These are phyloP conservation scores for Chorisops tibialis DNA, from an alignment of 2,888 invertebrate species.

Conservation along the genomic window DNA sequence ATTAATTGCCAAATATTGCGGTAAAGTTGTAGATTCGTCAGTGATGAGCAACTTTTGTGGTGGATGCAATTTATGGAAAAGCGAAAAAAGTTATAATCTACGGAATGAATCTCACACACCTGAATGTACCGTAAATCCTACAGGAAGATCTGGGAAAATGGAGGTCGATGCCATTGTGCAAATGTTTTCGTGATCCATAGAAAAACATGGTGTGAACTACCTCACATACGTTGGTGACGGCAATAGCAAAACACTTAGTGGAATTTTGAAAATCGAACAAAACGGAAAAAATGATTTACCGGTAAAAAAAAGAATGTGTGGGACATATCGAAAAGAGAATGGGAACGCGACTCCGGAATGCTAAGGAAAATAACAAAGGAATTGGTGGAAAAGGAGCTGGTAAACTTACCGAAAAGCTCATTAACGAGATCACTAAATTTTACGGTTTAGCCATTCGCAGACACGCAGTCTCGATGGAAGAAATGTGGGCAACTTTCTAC, in stretches of 20 bases:
- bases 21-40: not conserved
- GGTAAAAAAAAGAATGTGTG: not conserved
- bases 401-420: constrained; percentile 33
- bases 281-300: not conserved
- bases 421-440: constrained; percentile 37
- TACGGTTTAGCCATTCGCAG: too few species aligned
- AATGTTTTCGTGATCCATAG: constrained; percentile 28
- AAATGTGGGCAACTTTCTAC: constrained; percentile 31
- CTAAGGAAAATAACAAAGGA: not conserved
- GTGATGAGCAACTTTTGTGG: constrained; percentile 5
- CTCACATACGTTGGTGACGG: too few species aligned
- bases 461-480: constrained; percentile 32
- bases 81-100: not conserved
- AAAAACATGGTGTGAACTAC: too few species aligned
- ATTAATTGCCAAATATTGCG: not conserved
- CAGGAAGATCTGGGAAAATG: constrained; percentile 35
- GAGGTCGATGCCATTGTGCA: constrained; percentile 26
- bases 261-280: not conserved
- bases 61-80: constrained; percentile 12
- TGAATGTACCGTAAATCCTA: too few species aligned
- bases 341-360: too few species aligned
- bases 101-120: not conserved
- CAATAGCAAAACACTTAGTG: not conserved
- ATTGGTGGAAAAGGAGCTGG: too few species aligned
- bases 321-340: too few species aligned